These are phyloP conservation scores for Cyanoramphus novaezelandiae DNA, from an alignment of 2,113 vertebrate species.

Conservation along the genomic window DNA sequence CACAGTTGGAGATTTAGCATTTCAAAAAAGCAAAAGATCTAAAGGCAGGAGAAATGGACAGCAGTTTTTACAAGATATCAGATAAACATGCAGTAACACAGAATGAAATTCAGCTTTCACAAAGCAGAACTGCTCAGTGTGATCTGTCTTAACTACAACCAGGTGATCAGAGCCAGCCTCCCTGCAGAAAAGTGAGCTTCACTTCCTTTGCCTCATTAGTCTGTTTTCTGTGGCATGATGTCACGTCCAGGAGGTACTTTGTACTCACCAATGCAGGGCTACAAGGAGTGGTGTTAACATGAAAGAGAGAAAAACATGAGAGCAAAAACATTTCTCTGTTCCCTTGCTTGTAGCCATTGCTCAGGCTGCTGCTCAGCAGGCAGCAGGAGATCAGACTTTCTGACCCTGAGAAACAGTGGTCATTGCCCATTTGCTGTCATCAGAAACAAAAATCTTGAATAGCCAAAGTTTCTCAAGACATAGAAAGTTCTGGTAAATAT, in stretches of 20 bases:
- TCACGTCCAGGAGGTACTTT: slow-evolving; percentile 19
- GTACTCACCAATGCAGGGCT: neutral
- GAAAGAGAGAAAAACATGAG: slow-evolving; percentile 4
- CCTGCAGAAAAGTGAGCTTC: neutral
- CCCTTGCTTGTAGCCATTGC: neutral
- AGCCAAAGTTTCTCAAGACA: neutral
- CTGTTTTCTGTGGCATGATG: slow-evolving; percentile 49
- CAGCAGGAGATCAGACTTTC: neutral
- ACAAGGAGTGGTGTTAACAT: neutral
- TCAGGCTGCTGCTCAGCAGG: neutral
- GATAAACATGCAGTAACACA: slow-evolving; percentile 59
- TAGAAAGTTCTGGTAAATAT: neutral
- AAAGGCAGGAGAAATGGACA: slow-evolving; percentile 57
- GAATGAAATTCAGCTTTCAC: slow-evolving; percentile 42
- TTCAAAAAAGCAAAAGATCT: slow-evolving; percentile 63
- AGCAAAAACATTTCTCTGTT: neutral
- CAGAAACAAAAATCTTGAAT: neutral
- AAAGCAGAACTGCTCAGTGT: slow-evolving; percentile 51
- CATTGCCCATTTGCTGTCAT: neutral
- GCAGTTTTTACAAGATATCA: slow-evolving; percentile 70
- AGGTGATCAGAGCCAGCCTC: slow-evolving; percentile 51
- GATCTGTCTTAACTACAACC: slow-evolving; percentile 63
- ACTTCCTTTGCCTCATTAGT: slow-evolving; percentile 39
- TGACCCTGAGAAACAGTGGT: neutral
- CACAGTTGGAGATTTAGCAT: slow-evolving; percentile 59